Evolutionary conservation across 2,797 vertebrate genomes (phyloP).

Genomic region (Meda fulgida): DNA sequence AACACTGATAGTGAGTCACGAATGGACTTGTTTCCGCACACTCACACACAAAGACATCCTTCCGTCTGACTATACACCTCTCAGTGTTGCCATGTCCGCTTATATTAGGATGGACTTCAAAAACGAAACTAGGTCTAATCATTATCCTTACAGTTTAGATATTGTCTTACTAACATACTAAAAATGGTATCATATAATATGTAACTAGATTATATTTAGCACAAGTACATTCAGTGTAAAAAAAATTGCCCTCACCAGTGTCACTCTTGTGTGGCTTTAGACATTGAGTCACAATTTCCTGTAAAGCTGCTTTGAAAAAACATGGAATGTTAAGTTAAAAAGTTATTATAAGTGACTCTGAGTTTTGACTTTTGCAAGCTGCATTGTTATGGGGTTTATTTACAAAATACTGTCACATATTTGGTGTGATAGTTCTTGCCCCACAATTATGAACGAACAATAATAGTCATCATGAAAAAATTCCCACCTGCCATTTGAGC

Average conservation of each 20-base stretch:
- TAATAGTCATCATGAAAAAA: background rate
- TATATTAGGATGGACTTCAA: background rate
- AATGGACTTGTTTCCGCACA: constrained; percentile 51
- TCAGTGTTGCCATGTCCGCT: background rate
- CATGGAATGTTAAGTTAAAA: background rate
- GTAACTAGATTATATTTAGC: background rate
- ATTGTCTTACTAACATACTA: background rate
- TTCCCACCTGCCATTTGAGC: background rate
- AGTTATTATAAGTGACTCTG: background rate
- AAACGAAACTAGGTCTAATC: background rate
- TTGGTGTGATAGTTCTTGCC: background rate
- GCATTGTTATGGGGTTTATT: background rate
- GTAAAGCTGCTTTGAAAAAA: background rate
- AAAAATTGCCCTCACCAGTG: background rate
- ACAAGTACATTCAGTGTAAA: background rate
- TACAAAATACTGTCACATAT: background rate
- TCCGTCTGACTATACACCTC: background rate
- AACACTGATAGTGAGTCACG: constrained; percentile 53
- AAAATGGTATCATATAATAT: background rate
- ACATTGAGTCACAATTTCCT: background rate
- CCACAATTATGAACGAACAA: background rate
- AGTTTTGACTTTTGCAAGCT: background rate
- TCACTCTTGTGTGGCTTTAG: background rate
- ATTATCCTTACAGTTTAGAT: too few relatives aligned
- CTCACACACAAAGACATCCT: constrained; percentile 23